Evolutionary conservation across 2,797 vertebrate species (phyloP), one percentile per base, ranked within the genome.

Genomic region (Miichthys miiuy): DNA sequence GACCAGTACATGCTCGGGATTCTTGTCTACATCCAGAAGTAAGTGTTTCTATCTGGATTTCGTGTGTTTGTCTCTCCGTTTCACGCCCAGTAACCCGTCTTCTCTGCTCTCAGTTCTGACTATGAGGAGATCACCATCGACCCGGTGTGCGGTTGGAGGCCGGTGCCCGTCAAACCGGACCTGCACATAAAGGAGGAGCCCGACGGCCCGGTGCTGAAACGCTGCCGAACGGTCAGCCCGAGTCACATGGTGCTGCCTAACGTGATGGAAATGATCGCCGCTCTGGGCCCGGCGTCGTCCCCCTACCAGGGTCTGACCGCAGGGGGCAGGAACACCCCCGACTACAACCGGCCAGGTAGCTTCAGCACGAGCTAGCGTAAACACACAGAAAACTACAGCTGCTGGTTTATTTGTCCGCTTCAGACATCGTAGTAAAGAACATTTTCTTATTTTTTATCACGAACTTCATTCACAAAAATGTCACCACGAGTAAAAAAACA

Each of bases 1-100:
- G 98, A 99, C 90, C 98, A 99, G 92, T 99, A 99, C 91, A 98
- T 99, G 97, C 93, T 98, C 62, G 98, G 97, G 56, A 97, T 98
- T 47, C 95, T 99, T 17, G 96, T 97, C 87, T 97, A 98, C 90
- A 99, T 99, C 77, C 97, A 98, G 77, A 98, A 97, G 98, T 99
- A 85, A 95, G 96, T 90, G 20, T 18, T 16, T 0, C 3, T 0
- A 5, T 30, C 9, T 72, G 20, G 44, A 18, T 8, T 34, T 25
- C 1, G 34, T 47, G 21, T 44, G 1, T 34, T 34, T 2, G 2
- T 34, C 34, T 34, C 34, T 34, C 34, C 7, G 34, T 8, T 34
- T 8, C 34, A 34, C 34, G 34, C 34, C 34, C 8, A 8, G 34
- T 34, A 34, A 34, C 34, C 34, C 34, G 1, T 34, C 7, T 2